These are phyloP conservation scores for Lycophotia porphyrea DNA, from an alignment of 2,888 invertebrate species.

Conservation along the genomic window DNA sequence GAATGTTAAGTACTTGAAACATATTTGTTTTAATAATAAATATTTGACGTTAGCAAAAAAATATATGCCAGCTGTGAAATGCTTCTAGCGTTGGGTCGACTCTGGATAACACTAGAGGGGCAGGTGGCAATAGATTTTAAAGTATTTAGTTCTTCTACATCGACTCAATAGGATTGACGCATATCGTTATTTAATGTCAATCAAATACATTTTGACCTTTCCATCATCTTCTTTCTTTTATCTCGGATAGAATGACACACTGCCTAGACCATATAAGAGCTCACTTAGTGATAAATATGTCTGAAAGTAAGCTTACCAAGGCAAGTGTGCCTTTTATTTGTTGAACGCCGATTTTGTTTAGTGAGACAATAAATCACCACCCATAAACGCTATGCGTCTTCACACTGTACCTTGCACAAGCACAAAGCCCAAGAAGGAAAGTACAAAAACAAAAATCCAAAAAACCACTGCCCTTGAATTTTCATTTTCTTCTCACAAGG, in stretches of 20 bases:
- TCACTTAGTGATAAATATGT: not conserved
- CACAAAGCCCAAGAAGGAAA: not conserved
- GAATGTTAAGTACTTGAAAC: constrained; percentile 9
- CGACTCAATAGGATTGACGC: not conserved
- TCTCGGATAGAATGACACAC: not conserved
- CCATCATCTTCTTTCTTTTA: not conserved
- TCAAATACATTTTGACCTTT: not conserved
- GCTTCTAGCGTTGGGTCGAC: not conserved
- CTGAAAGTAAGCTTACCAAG: not conserved
- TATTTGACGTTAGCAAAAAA: not conserved
- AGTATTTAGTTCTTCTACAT: not conserved
- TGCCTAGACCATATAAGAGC: not conserved
- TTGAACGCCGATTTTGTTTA: not conserved
- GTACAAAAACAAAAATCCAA: not conserved
- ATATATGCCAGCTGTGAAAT: not conserved
- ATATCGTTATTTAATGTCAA: not conserved
- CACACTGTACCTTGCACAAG: too few species aligned
- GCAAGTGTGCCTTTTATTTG: not conserved
- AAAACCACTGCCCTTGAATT: constrained; percentile 15
- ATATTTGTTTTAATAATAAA: constrained; percentile 9
- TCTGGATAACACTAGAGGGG: not conserved
- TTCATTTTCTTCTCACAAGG: constrained; percentile 53
- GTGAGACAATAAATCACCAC: not conserved
- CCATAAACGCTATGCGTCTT: not conserved
- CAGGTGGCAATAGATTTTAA: not conserved